phyloP scores from a whole-genome alignment of 1,140 invertebrate species.

The Babylonia areolata region DNA sequence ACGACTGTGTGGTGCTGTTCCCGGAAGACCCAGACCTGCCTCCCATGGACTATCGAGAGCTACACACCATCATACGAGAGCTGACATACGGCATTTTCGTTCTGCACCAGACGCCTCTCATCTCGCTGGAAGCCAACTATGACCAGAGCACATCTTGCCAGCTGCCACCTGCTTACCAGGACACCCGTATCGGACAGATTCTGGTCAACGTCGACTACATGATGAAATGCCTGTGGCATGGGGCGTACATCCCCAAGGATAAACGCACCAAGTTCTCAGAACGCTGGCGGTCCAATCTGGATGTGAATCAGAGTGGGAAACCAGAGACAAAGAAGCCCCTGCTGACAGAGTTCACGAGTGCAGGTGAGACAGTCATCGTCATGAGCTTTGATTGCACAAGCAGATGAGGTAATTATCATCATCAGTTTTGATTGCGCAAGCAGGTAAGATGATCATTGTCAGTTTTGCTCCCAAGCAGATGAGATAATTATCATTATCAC shows the following conservation, averaged over 20 bases:
- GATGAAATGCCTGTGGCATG: conserved; percentile 76
- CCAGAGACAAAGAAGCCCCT: conserved; percentile 73
- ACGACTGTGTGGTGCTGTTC: conserved; percentile 53
- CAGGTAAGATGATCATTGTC: too few relatives aligned
- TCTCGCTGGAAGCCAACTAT: conserved; percentile 73
- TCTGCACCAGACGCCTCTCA: conserved; percentile 72
- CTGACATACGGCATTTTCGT: conserved; percentile 74
- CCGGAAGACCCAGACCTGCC: conserved; percentile 45
- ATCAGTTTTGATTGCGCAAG: too few relatives aligned
- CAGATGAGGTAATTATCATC: too few relatives aligned
- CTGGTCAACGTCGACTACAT: conserved; percentile 73
- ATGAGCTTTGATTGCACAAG: too few relatives aligned
- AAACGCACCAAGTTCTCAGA: conserved; percentile 75
- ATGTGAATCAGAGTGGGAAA: conserved; percentile 70
- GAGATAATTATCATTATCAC: too few relatives aligned
- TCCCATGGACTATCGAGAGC: conserved; percentile 64
- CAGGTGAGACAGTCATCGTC: too few relatives aligned
- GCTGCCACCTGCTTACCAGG: conserved; percentile 74
- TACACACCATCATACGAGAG: conserved; percentile 75
- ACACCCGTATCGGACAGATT: conserved; percentile 73
- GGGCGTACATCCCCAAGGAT: conserved; percentile 74
- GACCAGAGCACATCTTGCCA: conserved; percentile 72
- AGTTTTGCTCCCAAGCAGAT: too few relatives aligned
- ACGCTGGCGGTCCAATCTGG: conserved; percentile 72
- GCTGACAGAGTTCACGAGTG: conserved; percentile 71